Evolutionary conservation across 2,113 vertebrate species (phyloP).

Genomic region (Ascaphus truei): DNA sequence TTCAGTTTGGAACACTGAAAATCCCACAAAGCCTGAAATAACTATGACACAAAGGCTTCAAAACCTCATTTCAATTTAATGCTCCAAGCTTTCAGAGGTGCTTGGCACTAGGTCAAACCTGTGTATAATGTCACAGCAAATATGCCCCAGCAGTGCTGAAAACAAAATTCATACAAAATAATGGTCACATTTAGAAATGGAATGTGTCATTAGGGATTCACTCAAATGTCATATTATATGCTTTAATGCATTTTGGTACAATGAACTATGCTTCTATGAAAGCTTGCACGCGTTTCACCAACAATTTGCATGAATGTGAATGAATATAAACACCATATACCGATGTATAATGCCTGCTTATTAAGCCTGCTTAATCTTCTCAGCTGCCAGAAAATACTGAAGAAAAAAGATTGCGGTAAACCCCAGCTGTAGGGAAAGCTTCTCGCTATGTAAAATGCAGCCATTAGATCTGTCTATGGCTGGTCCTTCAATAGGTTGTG

Average conservation of each 20-base stretch:
- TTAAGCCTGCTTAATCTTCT: neutral
- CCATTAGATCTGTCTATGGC: too few species aligned
- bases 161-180: conserved; percentile 1
- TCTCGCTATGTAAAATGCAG: too few species aligned
- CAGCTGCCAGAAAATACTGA: neutral
- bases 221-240: neutral
- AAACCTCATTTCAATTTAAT: conserved; percentile 11
- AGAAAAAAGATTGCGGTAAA: too few species aligned
- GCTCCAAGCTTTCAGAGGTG: neutral
- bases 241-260: neutral
- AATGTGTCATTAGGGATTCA: neutral
- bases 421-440: too few species aligned
- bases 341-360: neutral
- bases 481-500: too few species aligned
- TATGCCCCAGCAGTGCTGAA: neutral
- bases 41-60: conserved; percentile 1
- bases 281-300: too few species aligned
- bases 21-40: conserved; percentile 9
- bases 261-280: neutral
- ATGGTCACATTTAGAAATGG: neutral
- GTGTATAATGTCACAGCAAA: neutral
- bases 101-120: neutral
- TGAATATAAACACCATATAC: too few species aligned
- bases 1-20: conserved; percentile 1
- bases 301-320: too few species aligned